Percentiles rank a stretch among this genome's conserved stretches.
Evolutionary conservation across 2,888 invertebrate genomes (phyloP).

Genomic region (Ypsolopha sequella): DNA sequence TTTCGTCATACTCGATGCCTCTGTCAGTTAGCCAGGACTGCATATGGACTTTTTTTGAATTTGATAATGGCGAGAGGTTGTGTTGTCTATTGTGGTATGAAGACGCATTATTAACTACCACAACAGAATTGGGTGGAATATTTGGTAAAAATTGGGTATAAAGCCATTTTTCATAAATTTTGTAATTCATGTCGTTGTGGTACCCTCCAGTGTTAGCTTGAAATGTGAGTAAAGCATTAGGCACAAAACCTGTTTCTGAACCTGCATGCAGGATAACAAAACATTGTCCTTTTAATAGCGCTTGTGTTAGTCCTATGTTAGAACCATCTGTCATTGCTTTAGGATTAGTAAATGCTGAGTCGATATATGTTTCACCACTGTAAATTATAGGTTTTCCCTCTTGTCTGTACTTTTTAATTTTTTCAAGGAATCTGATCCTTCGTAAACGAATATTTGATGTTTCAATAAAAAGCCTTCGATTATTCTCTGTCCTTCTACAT

Average conservation of each 20-base stretch:
- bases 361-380: not conserved
- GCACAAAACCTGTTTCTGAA: not conserved
- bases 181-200: conserved; percentile 5
- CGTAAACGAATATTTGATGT: not conserved
- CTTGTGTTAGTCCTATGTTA: conserved; percentile 7
- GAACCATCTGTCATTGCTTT: conserved; percentile 1
- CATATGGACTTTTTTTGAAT: too few species aligned
- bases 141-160: conserved; percentile 11
- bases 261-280: conserved; percentile 3
- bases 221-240: not conserved
- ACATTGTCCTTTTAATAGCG: conserved; percentile 13
- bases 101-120: too few species aligned
- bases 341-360: not conserved
- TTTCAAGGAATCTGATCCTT: not conserved
- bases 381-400: not conserved
- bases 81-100: too few species aligned
- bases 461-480: conserved; percentile 1
- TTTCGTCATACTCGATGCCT: too few species aligned
- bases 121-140: not conserved
- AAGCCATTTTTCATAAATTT: conserved; percentile 10
- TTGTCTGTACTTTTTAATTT: not conserved
- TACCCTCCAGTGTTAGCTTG: conserved; percentile 10
- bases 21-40: too few species aligned
- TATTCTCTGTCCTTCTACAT: conserved; percentile 1
- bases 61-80: too few species aligned